These are phyloP conservation scores for Oscheius sp. DNA, from an alignment of 2,888 invertebrate genomes.

Conservation along the genomic window DNA sequence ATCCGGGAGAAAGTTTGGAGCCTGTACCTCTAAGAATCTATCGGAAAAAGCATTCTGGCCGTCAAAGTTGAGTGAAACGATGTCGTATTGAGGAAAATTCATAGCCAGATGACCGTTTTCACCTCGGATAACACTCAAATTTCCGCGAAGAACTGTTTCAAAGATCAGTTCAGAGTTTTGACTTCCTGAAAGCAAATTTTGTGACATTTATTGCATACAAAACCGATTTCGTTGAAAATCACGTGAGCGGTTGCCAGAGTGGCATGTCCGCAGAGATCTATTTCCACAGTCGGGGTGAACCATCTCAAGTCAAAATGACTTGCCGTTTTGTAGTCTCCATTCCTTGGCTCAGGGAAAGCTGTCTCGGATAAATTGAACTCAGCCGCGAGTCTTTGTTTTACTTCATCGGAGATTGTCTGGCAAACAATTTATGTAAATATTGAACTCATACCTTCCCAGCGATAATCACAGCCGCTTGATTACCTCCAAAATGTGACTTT, in stretches of 20 bases:
- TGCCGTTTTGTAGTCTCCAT: constrained; percentile 51
- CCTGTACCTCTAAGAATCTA: constrained; percentile 36
- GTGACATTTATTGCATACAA: neutral
- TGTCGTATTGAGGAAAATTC: constrained; percentile 62
- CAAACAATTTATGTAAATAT: neutral
- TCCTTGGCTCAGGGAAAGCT: constrained; percentile 75
- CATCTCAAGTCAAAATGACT: constrained; percentile 76
- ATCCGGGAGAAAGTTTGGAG: constrained; percentile 47
- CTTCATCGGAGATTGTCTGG: constrained; percentile 65
- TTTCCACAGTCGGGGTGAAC: constrained; percentile 78
- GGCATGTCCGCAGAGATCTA: constrained; percentile 78
- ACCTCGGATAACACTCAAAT: too few species aligned
- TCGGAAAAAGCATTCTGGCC: neutral
- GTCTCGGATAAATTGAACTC: constrained; percentile 79
- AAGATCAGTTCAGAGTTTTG: constrained; percentile 62
- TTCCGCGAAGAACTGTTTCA: constrained; percentile 43
- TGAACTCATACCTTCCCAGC: neutral
- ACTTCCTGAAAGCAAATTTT: constrained; percentile 72
- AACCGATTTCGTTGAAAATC: constrained; percentile 74
- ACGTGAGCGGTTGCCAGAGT: constrained; percentile 77
- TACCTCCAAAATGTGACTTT: constrained; percentile 75
- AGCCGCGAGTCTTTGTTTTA: constrained; percentile 76
- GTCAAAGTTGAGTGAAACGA: constrained; percentile 30
- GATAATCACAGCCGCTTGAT: constrained; percentile 77
- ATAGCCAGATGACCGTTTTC: constrained; percentile 13